Evolutionary conservation across 2,888 invertebrate species (phyloP).

Genomic region (Oscheius sp.): DNA sequence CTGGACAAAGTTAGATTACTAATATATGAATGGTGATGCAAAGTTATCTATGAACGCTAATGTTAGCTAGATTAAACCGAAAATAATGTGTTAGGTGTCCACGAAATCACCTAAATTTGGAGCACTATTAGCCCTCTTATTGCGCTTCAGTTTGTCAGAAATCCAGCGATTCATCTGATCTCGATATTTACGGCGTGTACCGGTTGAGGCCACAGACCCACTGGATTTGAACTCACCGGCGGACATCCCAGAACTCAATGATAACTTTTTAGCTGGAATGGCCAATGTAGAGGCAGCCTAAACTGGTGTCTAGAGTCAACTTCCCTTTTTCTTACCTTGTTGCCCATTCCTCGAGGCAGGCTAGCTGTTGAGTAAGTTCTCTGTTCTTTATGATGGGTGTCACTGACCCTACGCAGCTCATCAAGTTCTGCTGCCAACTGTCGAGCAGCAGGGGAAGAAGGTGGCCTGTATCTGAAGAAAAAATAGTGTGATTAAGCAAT

Average conservation of each 20-base stretch:
- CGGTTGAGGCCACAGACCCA: slow-evolving; percentile 36
- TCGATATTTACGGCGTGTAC: slow-evolving; percentile 47
- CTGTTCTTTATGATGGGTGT: slow-evolving; percentile 32
- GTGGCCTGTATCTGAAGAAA: slow-evolving; percentile 53
- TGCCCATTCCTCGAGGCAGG: slow-evolving; percentile 61
- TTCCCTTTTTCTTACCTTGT: slow-evolving; percentile 27
- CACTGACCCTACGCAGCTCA: slow-evolving; percentile 60
- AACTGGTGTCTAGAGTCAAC: too few relatives aligned
- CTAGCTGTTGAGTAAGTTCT: slow-evolving; percentile 56
- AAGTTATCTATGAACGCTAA: background rate
- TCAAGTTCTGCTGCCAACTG: slow-evolving; percentile 70
- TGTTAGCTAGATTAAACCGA: slow-evolving; percentile 10
- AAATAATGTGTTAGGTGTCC: slow-evolving; percentile 8
- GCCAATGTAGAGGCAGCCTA: slow-evolving; percentile 61
- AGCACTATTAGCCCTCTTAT: slow-evolving; percentile 82
- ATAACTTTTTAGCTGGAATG: slow-evolving; percentile 57
- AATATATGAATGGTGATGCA: slow-evolving; percentile 23
- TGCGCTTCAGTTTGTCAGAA: slow-evolving; percentile 50
- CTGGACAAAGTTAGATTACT: slow-evolving; percentile 12
- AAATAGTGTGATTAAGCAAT: background rate
- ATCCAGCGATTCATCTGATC: slow-evolving; percentile 60
- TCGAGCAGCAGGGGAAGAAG: slow-evolving; percentile 66
- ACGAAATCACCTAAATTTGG: slow-evolving; percentile 83
- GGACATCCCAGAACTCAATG: slow-evolving; percentile 49
- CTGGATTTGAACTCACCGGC: slow-evolving; percentile 53